A percentile compares a stretch with the other conserved stretches of the same genome.
These are phyloP conservation scores for mouse (Mus musculus) DNA, from an alignment of 2,113 vertebrate genomes.

Conservation along the genomic window DNA sequence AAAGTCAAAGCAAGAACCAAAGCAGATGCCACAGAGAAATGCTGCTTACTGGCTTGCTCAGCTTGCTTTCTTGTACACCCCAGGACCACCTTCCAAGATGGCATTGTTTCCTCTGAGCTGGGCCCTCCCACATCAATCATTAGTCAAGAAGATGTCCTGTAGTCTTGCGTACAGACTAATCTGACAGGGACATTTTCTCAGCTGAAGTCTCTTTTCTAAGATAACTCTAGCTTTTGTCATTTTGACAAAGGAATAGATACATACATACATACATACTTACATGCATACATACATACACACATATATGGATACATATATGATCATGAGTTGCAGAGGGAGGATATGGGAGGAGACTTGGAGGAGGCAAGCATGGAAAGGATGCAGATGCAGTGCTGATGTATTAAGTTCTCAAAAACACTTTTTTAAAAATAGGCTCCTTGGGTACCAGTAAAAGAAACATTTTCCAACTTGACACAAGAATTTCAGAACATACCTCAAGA, in stretches of 20 bases:
- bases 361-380: neutral
- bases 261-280: no score
- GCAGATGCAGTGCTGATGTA: no score
- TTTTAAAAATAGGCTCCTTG: neutral
- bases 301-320: neutral
- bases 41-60: neutral
- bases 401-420: neutral
- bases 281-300: neutral
- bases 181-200: neutral
- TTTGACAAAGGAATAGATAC: neutral
- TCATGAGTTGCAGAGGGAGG: neutral
- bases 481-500: constrained; percentile 30
- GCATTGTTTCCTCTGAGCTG: neutral
- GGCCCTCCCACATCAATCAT: neutral
- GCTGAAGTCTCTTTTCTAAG: neutral
- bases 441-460: neutral
- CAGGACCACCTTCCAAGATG: neutral
- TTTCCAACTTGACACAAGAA: neutral
- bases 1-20: neutral
- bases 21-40: neutral
- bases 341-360: neutral
- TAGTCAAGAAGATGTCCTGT: neutral
- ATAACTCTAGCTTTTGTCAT: neutral
- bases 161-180: neutral
- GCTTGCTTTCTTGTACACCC: neutral